These are phyloP conservation scores for Diaprepes abbreviatus DNA, from an alignment of 2,888 invertebrate species.

Conservation along the genomic window DNA sequence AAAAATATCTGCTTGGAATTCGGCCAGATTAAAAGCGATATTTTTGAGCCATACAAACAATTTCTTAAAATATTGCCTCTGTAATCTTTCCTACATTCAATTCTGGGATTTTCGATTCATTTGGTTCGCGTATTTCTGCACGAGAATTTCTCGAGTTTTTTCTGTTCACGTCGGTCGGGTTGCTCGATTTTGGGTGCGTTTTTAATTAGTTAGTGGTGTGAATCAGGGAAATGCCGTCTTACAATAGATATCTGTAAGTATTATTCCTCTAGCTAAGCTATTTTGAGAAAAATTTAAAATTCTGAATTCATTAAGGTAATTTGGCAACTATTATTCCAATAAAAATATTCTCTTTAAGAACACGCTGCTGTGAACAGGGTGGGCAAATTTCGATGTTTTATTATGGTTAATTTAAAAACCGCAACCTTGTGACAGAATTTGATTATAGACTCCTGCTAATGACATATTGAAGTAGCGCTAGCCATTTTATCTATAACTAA, in stretches of 20 bases:
- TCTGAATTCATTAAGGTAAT: too few species aligned
- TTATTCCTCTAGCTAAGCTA: background rate
- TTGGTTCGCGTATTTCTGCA: conserved; percentile 19
- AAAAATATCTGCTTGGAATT: conserved; percentile 47
- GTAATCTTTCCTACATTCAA: conserved; percentile 34
- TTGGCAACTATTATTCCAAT: too few species aligned
- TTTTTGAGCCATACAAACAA: conserved; percentile 46
- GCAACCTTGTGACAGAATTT: too few species aligned
- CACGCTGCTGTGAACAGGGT: too few species aligned
- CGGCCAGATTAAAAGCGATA: conserved; percentile 46
- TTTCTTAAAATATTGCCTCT: conserved; percentile 49
- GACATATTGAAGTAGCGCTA: too few species aligned
- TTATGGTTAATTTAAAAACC: too few species aligned
- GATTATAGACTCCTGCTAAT: too few species aligned
- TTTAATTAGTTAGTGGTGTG: background rate
- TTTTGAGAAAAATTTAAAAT: too few species aligned
- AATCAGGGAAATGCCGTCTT: conserved; percentile 35
- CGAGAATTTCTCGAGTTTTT: conserved; percentile 25
- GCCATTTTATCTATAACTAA: too few species aligned
- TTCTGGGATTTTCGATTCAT: conserved; percentile 29
- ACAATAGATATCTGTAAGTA: conserved; percentile 45
- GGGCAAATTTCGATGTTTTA: too few species aligned
- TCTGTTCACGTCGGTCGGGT: conserved; percentile 27
- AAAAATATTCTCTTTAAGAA: too few species aligned
- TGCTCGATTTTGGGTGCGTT: conserved; percentile 8